Percentiles rank a stretch among this genome's conserved stretches.
Conservation (phyloP, 2,888 invertebrate genomes). For the Polietes domitor region DNA sequence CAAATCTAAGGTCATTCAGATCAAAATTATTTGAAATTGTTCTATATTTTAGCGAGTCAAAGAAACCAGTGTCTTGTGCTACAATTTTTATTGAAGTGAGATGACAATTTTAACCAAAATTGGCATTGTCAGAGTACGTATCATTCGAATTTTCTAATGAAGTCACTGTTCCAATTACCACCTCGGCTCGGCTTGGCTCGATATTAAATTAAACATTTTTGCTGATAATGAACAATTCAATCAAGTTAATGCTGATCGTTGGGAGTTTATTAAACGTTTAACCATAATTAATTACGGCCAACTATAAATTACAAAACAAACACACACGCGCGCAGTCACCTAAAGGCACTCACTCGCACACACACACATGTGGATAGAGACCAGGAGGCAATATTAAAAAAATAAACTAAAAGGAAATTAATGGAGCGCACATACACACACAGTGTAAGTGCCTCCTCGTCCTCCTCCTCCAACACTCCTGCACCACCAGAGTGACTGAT, state of each 20-base stretch:
- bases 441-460: neutral
- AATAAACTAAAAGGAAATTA: conserved; percentile 45
- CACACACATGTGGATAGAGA: neutral
- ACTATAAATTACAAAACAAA: conserved; percentile 41
- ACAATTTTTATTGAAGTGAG: no score
- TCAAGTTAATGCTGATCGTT: conserved; percentile 24
- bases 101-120: no score
- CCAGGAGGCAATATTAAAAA: conserved; percentile 6
- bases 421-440: conserved; percentile 52
- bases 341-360: neutral
- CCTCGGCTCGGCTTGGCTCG: no score
- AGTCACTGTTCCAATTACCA: no score
- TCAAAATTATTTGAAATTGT: no score
- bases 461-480: neutral
- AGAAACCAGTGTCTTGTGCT: no score
- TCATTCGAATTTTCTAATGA: no score
- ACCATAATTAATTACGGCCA: conserved; percentile 47
- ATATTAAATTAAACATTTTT: conserved; percentile 24
- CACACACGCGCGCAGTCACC: neutral
- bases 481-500: conserved; percentile 19
- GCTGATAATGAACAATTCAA: conserved; percentile 29
- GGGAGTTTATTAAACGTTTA: conserved; percentile 46
- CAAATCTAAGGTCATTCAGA: no score
- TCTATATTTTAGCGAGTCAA: no score
- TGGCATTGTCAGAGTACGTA: no score